Conservation (phyloP, 2,888 invertebrate genomes). For the Noctua comes region DNA sequence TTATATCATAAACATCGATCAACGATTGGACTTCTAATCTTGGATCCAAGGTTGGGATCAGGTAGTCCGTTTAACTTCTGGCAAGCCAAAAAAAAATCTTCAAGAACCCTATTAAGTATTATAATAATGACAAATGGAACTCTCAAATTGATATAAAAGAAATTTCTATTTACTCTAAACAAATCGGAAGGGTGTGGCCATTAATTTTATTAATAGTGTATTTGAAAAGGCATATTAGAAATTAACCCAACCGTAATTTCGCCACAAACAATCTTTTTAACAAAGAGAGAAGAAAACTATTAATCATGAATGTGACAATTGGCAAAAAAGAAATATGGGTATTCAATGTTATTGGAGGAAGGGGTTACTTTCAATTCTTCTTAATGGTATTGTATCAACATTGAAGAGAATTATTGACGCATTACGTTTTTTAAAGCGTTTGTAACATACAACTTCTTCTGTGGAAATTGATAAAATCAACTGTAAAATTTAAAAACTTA, state of each 20-base stretch:
- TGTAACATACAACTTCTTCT: neutral
- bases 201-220: constrained; percentile 70
- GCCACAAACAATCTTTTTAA: constrained; percentile 82
- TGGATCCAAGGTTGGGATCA: neutral
- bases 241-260: constrained; percentile 78
- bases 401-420: neutral
- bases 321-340: constrained; percentile 67
- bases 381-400: constrained; percentile 38
- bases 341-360: constrained; percentile 52
- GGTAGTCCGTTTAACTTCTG: neutral
- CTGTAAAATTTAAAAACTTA: neutral
- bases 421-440: neutral
- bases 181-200: constrained; percentile 79
- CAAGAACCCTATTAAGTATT: constrained; percentile 11
- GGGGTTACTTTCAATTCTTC: constrained; percentile 55
- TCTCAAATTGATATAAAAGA: constrained; percentile 24
- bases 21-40: neutral
- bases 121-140: constrained; percentile 45
- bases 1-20: neutral
- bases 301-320: constrained; percentile 79
- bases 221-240: constrained; percentile 69
- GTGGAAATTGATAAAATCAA: neutral
- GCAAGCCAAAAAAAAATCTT: neutral
- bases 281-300: constrained; percentile 74
- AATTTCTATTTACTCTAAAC: constrained; percentile 61